phyloP scores from a whole-genome alignment of 2,888 invertebrate genomes.

The Bhutanitis thaidina region DNA sequence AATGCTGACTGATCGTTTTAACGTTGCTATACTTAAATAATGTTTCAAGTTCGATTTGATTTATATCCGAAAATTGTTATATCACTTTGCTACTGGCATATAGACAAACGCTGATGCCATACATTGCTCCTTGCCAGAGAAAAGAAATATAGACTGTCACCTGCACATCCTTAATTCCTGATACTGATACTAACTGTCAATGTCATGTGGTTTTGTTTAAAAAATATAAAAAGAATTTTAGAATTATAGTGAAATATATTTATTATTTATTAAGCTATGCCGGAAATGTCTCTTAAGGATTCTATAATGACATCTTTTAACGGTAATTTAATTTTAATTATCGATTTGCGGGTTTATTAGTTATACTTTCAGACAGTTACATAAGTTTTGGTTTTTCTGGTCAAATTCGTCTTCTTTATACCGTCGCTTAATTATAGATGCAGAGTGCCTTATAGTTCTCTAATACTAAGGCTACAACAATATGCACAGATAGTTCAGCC shows the following conservation, averaged over 20 bases:
- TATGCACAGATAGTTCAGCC: conserved; percentile 26
- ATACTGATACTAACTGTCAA: no score
- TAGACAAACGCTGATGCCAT: no score
- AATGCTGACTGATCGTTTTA: no score
- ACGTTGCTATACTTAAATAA: no score
- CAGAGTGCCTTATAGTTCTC: conserved; percentile 48
- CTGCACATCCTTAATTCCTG: no score
- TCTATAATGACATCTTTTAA: conserved; percentile 60
- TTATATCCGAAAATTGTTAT: no score
- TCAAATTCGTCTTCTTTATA: conserved; percentile 55
- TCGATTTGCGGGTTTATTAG: conserved; percentile 23
- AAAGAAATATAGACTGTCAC: no score
- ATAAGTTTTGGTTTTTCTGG: conserved; percentile 64
- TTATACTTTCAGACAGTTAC: conserved; percentile 42
- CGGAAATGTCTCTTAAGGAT: conserved; percentile 59
- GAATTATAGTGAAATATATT: not conserved
- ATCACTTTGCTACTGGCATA: no score
- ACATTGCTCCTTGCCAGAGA: no score
- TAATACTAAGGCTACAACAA: conserved; percentile 41
- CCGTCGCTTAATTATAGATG: conserved; percentile 71
- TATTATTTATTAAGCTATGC: conserved; percentile 40
- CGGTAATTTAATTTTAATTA: conserved; percentile 39
- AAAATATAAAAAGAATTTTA: no score
- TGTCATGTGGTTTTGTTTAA: no score
- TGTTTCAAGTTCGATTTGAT: no score